Evolutionary conservation across 2,113 vertebrate species (phyloP).

Genomic region (Oreotrochilus melanogaster): DNA sequence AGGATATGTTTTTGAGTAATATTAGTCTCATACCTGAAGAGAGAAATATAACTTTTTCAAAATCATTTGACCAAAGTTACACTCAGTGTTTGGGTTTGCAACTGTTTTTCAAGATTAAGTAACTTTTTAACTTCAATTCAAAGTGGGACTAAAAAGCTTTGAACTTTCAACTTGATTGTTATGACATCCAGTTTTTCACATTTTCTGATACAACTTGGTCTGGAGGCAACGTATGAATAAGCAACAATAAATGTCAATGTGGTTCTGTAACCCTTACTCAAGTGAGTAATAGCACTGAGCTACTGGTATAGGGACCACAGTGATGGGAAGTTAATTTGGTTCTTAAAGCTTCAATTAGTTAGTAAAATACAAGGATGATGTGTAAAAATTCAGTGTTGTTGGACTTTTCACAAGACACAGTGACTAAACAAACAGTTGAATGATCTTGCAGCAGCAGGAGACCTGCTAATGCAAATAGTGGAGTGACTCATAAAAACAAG

Average conservation of each 20-base stretch:
- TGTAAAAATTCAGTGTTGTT: not conserved
- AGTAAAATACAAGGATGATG: not conserved
- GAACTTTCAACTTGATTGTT: not conserved
- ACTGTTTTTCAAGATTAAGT: not conserved
- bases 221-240: not conserved
- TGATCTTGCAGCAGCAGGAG: constrained; percentile 59
- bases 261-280: not conserved
- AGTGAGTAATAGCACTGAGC: not conserved
- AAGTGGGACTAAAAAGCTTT: not conserved
- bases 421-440: constrained; percentile 68
- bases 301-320: not conserved
- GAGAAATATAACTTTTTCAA: not conserved
- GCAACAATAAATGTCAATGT: not conserved
- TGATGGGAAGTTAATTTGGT: not conserved
- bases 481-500: constrained; percentile 74
- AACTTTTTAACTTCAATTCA: not conserved
- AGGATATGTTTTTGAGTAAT: not conserved
- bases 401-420: constrained; percentile 34
- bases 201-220: not conserved
- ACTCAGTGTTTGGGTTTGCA: not conserved
- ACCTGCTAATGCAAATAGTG: constrained; percentile 65
- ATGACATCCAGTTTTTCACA: not conserved
- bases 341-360: not conserved
- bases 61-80: not conserved
- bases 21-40: not conserved